phyloP scores from a whole-genome alignment of 2,888 invertebrate species.

The Agapostemon virescens region DNA sequence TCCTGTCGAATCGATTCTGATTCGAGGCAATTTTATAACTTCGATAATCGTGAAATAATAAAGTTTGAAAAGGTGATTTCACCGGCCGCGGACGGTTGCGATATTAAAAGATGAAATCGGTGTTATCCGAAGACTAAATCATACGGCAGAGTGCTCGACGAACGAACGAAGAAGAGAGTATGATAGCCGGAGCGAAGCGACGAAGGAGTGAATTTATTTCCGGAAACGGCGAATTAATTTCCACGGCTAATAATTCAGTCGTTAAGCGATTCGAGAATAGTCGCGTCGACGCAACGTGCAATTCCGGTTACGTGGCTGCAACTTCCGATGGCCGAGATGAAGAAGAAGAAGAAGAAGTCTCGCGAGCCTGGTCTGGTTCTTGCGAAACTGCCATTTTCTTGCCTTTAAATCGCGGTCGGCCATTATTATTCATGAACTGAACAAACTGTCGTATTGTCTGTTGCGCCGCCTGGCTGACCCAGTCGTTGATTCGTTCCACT shows the following conservation, averaged over 20 bases:
- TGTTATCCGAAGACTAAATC: no score
- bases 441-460: conserved; percentile 36
- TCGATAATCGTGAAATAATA: no score
- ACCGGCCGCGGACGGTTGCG: no score
- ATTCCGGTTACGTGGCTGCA: background rate
- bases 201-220: background rate
- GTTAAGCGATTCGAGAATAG: background rate
- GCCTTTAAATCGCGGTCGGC: conserved; percentile 29
- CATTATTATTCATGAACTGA: conserved; percentile 51
- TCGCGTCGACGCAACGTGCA: conserved; percentile 6
- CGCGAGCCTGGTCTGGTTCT: background rate
- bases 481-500: conserved; percentile 19
- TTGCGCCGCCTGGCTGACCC: background rate
- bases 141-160: no score
- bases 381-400: conserved; percentile 40
- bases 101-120: no score
- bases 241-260: background rate
- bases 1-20: no score
- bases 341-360: no score
- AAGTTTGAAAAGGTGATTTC: no score
- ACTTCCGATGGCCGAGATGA: background rate
- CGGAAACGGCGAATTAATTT: background rate
- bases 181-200: background rate
- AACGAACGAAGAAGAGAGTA: background rate
- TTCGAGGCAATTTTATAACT: no score